Evolutionary conservation across 2,797 vertebrate species (phyloP).

Genomic region (Eulemur coronatus): DNA sequence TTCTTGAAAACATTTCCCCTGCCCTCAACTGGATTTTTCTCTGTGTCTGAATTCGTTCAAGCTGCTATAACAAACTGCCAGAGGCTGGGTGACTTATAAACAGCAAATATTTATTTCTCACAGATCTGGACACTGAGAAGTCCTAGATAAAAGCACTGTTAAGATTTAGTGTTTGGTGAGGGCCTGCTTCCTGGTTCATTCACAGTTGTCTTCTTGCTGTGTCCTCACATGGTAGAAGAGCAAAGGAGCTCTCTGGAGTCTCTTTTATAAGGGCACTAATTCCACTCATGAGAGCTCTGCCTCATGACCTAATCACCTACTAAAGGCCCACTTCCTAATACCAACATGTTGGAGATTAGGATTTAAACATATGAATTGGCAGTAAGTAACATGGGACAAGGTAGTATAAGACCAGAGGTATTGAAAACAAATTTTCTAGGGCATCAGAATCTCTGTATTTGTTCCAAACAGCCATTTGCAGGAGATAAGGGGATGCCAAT

Average conservation of each 20-base stretch:
- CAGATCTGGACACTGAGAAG: not conserved
- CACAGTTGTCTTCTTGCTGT: not conserved
- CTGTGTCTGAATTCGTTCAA: not conserved
- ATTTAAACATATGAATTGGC: not conserved
- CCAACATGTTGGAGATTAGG: not conserved
- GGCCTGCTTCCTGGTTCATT: not conserved
- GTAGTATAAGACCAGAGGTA: not conserved
- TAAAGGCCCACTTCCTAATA: not conserved
- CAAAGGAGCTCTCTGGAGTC: not conserved
- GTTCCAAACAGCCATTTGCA: not conserved
- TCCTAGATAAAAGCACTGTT: not conserved
- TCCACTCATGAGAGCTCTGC: not conserved
- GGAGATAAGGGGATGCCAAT: not conserved
- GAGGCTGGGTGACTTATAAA: not conserved
- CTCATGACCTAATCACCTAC: not conserved
- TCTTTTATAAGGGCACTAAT: not conserved
- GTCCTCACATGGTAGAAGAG: not conserved
- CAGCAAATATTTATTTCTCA: not conserved
- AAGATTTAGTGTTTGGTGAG: not conserved
- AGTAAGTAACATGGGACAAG: not conserved
- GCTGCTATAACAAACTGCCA: not conserved
- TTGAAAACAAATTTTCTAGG: not conserved
- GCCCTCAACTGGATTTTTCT: not conserved
- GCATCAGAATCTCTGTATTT: not conserved
- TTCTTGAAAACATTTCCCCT: not conserved